A percentile compares a stretch with the other conserved stretches of the same genome.
phyloP scores from a whole-genome alignment of 2,888 invertebrate genomes.

The Spodoptera littoralis region DNA sequence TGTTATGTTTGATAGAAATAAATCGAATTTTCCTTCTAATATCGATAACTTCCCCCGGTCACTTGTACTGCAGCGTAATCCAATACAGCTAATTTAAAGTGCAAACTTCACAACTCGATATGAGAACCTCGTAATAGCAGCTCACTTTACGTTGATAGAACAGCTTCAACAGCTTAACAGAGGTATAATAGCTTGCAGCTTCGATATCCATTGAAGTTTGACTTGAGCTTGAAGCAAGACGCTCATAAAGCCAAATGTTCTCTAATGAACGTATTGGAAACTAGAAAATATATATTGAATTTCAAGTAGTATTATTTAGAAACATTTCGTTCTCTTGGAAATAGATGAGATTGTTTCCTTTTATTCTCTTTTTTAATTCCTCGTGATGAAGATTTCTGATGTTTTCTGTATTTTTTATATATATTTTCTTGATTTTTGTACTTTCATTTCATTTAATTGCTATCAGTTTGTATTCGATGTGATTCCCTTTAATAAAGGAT shows the following conservation, averaged over 20 bases:
- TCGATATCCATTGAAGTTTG: constrained; percentile 28
- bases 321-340: too few relatives aligned
- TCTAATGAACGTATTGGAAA: constrained; percentile 9
- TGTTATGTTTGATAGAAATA: too few relatives aligned
- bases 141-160: constrained; percentile 12
- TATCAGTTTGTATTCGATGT: too few relatives aligned
- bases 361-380: too few relatives aligned
- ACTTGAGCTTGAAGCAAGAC: constrained; percentile 32
- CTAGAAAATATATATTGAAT: constrained; percentile 17
- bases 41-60: background rate
- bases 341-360: too few relatives aligned
- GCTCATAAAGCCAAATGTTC: constrained; percentile 4
- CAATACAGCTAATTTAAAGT: constrained; percentile 8
- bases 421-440: too few relatives aligned
- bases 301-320: too few relatives aligned
- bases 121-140: constrained; percentile 21
- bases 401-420: too few relatives aligned
- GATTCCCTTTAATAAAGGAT: too few relatives aligned
- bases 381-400: too few relatives aligned
- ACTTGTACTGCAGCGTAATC: background rate
- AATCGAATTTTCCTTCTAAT: background rate
- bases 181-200: constrained; percentile 16
- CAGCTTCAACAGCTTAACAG: constrained; percentile 8
- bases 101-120: constrained; percentile 20
- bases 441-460: too few relatives aligned